These are phyloP conservation scores for Lepisosteus oculatus DNA, from an alignment of 2,113 vertebrate species.

Conservation along the genomic window DNA sequence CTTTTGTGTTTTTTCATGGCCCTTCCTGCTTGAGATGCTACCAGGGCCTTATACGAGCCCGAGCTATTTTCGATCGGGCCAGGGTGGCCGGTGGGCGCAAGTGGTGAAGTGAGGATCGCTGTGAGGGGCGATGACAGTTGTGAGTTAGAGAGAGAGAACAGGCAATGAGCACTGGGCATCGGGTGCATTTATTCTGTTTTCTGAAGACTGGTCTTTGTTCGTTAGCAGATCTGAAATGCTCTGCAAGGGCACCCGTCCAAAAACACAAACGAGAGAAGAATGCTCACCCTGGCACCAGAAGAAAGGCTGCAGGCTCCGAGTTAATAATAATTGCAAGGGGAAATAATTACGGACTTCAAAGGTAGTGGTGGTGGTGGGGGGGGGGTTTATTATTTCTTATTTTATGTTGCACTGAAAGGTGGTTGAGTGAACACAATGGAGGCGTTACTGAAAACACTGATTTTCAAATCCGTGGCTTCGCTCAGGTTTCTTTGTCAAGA, in stretches of 20 bases:
- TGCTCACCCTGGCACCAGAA: slow-evolving; percentile 3
- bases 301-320: neutral
- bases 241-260: neutral
- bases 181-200: neutral
- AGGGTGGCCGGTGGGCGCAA: too few species aligned
- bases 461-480: neutral
- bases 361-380: too few species aligned
- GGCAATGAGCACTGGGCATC: neutral
- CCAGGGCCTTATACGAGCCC: too few species aligned
- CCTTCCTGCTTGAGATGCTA: too few species aligned
- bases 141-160: too few species aligned
- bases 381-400: neutral
- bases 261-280: neutral
- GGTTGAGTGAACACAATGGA: neutral
- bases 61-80: too few species aligned
- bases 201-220: neutral
- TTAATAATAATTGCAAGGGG: slow-evolving; percentile 12
- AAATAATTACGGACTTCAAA: slow-evolving; percentile 9
- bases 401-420: neutral
- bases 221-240: neutral
- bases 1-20: too few species aligned
- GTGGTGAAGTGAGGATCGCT: too few species aligned
- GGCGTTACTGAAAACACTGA: neutral
- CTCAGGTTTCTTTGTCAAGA: neutral
- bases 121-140: neutral